Percentiles rank a stretch among this genome's conserved stretches.
Evolutionary conservation across 2,113 vertebrate genomes (phyloP).

Genomic region (Apistogramma diplotaenia): DNA sequence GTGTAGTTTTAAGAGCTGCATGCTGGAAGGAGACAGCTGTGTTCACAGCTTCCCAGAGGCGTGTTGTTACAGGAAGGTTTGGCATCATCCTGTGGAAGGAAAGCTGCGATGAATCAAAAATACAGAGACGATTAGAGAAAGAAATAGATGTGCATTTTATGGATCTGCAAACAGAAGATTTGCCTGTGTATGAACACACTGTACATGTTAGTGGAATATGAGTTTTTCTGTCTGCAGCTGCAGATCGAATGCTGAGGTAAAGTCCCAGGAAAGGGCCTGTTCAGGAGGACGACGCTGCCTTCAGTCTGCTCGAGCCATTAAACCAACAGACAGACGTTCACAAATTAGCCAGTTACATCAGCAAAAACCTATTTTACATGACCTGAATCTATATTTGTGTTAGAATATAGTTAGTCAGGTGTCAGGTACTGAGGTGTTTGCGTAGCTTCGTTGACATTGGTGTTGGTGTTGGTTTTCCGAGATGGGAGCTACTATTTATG

Average conservation of each 20-base stretch:
- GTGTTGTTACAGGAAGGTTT: neutral
- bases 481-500: neutral
- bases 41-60: neutral
- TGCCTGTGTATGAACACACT: too few relatives aligned
- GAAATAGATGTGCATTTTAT: neutral
- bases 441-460: neutral
- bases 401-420: neutral
- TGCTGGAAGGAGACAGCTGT: neutral
- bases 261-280: neutral
- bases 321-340: neutral
- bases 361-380: neutral
- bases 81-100: neutral
- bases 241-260: neutral
- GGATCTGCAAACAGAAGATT: too few relatives aligned
- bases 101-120: neutral
- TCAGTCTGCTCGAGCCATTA: neutral
- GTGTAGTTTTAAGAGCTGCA: neutral
- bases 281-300: neutral
- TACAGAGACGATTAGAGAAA: neutral
- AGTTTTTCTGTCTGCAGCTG: neutral
- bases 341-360: neutral
- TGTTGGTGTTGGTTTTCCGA: neutral
- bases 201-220: neutral
- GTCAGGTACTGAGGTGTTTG: neutral
- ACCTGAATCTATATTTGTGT: neutral